Percentiles rank a stretch among this genome's conserved stretches.
Conservation (phyloP, 2,113 vertebrate species). For the Platysternon megacephalum region DNA sequence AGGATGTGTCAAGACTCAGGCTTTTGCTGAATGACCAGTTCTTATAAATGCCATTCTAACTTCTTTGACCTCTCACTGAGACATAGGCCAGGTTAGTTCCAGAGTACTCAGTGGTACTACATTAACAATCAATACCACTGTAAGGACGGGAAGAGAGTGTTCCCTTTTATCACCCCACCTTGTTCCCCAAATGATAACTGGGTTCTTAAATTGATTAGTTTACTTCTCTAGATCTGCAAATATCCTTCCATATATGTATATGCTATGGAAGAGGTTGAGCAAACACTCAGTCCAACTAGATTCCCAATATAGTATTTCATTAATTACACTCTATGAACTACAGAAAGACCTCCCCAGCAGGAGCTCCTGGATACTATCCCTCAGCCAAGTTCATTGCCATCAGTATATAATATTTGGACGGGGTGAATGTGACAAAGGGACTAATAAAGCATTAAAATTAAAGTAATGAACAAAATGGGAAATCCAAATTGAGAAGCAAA, state of each 20-base stretch:
- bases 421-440: neutral
- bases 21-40: neutral
- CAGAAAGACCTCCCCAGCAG: neutral
- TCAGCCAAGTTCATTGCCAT: neutral
- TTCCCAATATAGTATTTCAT: neutral
- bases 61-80: neutral
- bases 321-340: neutral
- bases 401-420: neutral
- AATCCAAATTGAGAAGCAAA: neutral
- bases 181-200: neutral
- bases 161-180: neutral
- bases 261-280: neutral
- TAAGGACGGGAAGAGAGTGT: neutral
- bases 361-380: neutral
- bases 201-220: neutral
- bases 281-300: neutral
- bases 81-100: constrained; percentile 1
- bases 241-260: neutral
- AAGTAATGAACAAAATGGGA: neutral
- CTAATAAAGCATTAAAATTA: neutral
- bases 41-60: neutral
- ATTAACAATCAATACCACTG: neutral
- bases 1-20: neutral
- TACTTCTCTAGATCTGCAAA: neutral
- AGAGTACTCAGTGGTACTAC: neutral